These are phyloP conservation scores for Miltochrista miniata DNA, from an alignment of 2,888 invertebrate genomes.

Conservation along the genomic window DNA sequence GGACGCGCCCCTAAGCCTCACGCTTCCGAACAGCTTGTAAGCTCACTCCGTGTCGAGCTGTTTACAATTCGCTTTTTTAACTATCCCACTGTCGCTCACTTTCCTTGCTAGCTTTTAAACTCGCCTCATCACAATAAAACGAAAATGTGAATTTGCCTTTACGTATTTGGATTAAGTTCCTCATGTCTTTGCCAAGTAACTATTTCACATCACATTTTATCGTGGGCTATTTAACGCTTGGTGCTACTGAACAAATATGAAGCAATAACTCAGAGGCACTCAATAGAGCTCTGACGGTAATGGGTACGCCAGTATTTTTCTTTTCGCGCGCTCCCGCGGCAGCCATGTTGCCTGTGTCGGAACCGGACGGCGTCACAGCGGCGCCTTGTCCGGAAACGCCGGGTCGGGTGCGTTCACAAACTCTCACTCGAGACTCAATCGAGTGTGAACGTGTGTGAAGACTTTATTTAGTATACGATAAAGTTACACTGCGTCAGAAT, in stretches of 20 bases:
- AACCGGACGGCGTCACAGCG: conserved; percentile 72
- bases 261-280: conserved; percentile 52
- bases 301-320: conserved; percentile 58
- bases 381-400: conserved; percentile 67
- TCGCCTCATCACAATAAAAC: background rate
- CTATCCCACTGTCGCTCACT: too few relatives aligned
- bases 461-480: conserved; percentile 48
- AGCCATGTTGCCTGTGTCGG: conserved; percentile 46
- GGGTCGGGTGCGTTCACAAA: conserved; percentile 60
- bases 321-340: conserved; percentile 45
- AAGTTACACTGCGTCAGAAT: conserved; percentile 37
- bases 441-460: conserved; percentile 55
- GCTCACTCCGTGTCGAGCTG: too few relatives aligned
- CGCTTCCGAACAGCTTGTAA: too few relatives aligned
- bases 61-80: too few relatives aligned
- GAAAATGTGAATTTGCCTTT: background rate
- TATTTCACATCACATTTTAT: conserved; percentile 26
- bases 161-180: background rate
- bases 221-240: conserved; percentile 37
- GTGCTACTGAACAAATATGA: conserved; percentile 45
- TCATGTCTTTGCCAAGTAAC: background rate
- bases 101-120: too few relatives aligned
- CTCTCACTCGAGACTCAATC: conserved; percentile 65
- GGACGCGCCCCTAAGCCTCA: too few relatives aligned
- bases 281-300: conserved; percentile 52